Evolutionary conservation across 2,113 vertebrate genomes (phyloP), one percentile per base, ranked within the genome.

Genomic region (Uropsilus gracilis): DNA sequence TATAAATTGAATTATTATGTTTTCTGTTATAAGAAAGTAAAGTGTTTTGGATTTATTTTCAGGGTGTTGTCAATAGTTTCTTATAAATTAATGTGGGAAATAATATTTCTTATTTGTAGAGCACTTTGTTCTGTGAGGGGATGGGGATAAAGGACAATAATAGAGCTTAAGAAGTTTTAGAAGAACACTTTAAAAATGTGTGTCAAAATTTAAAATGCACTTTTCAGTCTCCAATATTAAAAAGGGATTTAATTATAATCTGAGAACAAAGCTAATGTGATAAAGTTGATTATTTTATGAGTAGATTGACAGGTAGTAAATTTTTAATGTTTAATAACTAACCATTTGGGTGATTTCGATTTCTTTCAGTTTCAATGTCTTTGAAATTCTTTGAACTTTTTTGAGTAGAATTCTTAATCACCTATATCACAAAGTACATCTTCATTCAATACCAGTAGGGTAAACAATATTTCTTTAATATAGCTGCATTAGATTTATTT

Each of bases 91-190:
- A 44, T 50, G 4, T 86, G 55, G 28, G n/a, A 20, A 64, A 90
- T 57, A 86, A 4, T 16, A 90, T 90, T 77, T 93, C 37, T 89
- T 84, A 48, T 78, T 90, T 92, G 34, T 71, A 82, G 68, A 90
- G 12, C 7, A 26, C 46, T 77, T 84, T 89, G 48, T 88, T 72
- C 37, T 92, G 63, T 28, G 20, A 71, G 32, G 44, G 32, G n/a
- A 53, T 39, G 14, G 16, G 63, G 1, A 30, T 13, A 11, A 50
- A 16, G 5, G 4, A 48, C 86, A 3, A 37, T 7, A 20, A 48
- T 11, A 68, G 28, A 63, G 7, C 16, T 63, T 89, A 16, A 44
- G 50, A 92, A 8, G 18, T 59, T 86, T 93, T 69, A 83, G 39
- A 66, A 86, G 46, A 26, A 71, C 12, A 80, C 61, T 91, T 55